A percentile compares a stretch with the other conserved stretches of the same genome.
Conservation (phyloP, 2,888 invertebrate genomes). For the Ormyrus thymus region DNA sequence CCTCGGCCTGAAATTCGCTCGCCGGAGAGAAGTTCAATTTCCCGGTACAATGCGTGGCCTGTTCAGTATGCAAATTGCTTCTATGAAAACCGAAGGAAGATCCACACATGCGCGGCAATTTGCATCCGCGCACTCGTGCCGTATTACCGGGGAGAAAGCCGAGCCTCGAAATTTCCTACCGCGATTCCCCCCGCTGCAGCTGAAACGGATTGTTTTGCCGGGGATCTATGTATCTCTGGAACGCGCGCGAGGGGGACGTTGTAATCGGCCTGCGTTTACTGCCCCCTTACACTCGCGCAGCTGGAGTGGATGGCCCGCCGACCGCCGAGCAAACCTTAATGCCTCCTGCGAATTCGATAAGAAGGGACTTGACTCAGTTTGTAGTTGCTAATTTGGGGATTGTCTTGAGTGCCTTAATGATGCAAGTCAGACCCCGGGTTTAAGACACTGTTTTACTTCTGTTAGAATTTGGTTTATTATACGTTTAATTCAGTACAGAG, state of each 20-base stretch:
- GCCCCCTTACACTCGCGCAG: constrained; percentile 3
- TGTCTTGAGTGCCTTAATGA: constrained; percentile 18
- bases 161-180: constrained; percentile 20
- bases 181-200: neutral
- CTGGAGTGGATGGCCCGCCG: constrained; percentile 1
- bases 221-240: neutral
- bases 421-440: no score
- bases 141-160: neutral
- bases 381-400: constrained; percentile 32
- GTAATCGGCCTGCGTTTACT: constrained; percentile 26
- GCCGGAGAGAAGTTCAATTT: constrained; percentile 62
- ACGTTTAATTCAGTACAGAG: no score
- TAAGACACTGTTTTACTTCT: no score
- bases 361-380: constrained; percentile 15
- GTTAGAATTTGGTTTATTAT: no score
- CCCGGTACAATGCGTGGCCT: constrained; percentile 62
- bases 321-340: constrained; percentile 36
- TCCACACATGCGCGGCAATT: constrained; percentile 34
- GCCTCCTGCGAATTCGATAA: constrained; percentile 32
- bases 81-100: constrained; percentile 63
- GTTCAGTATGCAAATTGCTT: constrained; percentile 66
- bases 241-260: constrained; percentile 6
- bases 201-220: constrained; percentile 45
- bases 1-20: constrained; percentile 53
- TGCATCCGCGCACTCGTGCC: constrained; percentile 18